Evolutionary conservation across 2,797 vertebrate species (phyloP), one percentile per base, ranked within the genome.

Genomic region (Oreonectes daqikongensis): DNA sequence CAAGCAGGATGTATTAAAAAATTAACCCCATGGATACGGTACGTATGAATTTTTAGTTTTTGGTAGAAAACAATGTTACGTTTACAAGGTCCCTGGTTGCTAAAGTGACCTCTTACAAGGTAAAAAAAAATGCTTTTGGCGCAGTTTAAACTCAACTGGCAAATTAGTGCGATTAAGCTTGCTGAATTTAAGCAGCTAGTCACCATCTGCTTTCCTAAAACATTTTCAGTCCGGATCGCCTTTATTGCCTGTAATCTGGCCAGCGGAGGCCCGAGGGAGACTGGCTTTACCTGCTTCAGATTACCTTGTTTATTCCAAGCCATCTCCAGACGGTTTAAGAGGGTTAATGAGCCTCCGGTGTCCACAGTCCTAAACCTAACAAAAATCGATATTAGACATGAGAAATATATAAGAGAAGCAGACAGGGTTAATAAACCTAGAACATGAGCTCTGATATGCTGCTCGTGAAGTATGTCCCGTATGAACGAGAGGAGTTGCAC

Each of bases 311-410:
- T 57, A 38, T 57, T 57, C 30, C 5, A 20, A 15, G 11, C 11
- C 35, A 46, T 63, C 66, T 71, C 18, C 74, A 72, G 79, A 66
- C 63, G 46, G 38, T 81, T 77, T 73, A 73, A 73, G 67, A 18
- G 61, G 77, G 80, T 66, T 81, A 75, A 75, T 72, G 61, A 61
- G 61, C 18, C 35, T 60, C 69, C 42, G 59, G 20, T 65, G 68
- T 60, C 12, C 46, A 67, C 63, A 24, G 40, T 68, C 40, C 40
- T 26, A 57, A 68, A 60, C 42, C 40, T 28, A n/a, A 60, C n/a
- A 59, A 26, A 57, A 57, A 75, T 68, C 26, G 28, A 68, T 68
- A 59, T 59, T 46, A 48, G 28, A 75, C 64, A 15, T 26, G n/a
- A 42, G 24, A 71, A 9, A n/a, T 53, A 55, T 74, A 35, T 10